A percentile compares a stretch with the other conserved stretches of the same genome.
phyloP scores from a whole-genome alignment of 2,113 vertebrate genomes.

The Haemorhous mexicanus region DNA sequence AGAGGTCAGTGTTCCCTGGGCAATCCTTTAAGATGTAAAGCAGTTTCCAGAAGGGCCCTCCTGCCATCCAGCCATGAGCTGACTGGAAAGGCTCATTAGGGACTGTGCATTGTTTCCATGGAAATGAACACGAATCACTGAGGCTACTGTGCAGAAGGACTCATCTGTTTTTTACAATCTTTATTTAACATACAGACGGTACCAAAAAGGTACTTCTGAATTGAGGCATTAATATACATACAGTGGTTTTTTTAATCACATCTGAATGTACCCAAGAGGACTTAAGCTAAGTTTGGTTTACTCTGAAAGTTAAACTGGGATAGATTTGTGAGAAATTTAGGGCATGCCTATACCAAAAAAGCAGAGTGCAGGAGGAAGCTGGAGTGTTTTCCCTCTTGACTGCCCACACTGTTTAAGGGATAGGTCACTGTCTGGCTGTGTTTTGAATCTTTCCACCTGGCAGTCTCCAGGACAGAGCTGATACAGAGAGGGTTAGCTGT shows the following conservation, averaged over 20 bases:
- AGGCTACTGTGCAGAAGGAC: not conserved
- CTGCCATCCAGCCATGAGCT: not conserved
- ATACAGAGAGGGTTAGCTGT: not conserved
- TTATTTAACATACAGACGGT: not conserved
- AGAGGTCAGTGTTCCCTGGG: not conserved
- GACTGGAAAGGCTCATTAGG: not conserved
- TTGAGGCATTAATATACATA: not conserved
- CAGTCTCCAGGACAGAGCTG: not conserved
- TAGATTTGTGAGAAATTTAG: not conserved
- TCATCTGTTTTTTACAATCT: not conserved
- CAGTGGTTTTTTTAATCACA: not conserved
- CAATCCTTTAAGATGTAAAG: not conserved
- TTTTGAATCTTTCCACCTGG: not conserved
- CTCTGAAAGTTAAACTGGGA: not conserved
- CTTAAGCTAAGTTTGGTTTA: not conserved
- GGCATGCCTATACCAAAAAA: not conserved
- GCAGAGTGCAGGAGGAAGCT: not conserved
- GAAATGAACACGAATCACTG: not conserved
- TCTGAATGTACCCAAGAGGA: not conserved
- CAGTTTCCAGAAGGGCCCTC: not conserved
- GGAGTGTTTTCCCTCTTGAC: not conserved
- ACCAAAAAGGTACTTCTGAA: not conserved
- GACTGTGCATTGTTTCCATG: not conserved
- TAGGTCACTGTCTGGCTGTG: not conserved
- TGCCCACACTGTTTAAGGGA: not conserved